Percentiles rank a stretch among this genome's conserved stretches.
Conservation (phyloP, 1,140 invertebrate genomes). For the Anoplolepis gracilipes region DNA sequence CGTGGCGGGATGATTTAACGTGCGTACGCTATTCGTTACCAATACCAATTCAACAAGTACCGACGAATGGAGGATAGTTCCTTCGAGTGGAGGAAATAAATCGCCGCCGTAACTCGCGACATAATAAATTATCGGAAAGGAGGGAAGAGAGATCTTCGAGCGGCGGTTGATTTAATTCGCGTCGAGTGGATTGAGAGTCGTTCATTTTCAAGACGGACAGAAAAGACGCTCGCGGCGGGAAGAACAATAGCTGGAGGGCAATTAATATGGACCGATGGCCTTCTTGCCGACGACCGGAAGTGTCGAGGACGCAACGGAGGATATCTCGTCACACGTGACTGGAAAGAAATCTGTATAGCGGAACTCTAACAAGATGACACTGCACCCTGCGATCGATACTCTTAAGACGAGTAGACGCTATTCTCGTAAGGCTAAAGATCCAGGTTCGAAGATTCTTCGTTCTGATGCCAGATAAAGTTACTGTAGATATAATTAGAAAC, state of each 20-base stretch:
- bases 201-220: not conserved
- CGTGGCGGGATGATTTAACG: conserved; percentile 16
- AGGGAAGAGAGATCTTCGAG: not conserved
- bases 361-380: conserved; percentile 1
- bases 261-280: conserved; percentile 33
- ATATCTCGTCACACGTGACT: conserved; percentile 16
- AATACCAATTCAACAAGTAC: not conserved
- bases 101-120: not conserved
- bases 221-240: not conserved
- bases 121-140: conserved; percentile 32
- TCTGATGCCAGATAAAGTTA: not conserved
- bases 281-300: conserved; percentile 7
- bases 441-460: not conserved
- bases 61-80: not conserved
- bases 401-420: not conserved
- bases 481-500: not conserved
- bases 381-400: not conserved
- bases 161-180: conserved; percentile 7
- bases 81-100: conserved; percentile 12
- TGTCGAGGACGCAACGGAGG: not conserved
- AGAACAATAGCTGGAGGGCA: not conserved
- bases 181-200: not conserved
- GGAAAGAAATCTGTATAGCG: conserved; percentile 6
- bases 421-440: not conserved
- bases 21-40: conserved; percentile 14